Evolutionary conservation across 2,797 vertebrate genomes (phyloP).

Genomic region (Acanthurus lineatus): DNA sequence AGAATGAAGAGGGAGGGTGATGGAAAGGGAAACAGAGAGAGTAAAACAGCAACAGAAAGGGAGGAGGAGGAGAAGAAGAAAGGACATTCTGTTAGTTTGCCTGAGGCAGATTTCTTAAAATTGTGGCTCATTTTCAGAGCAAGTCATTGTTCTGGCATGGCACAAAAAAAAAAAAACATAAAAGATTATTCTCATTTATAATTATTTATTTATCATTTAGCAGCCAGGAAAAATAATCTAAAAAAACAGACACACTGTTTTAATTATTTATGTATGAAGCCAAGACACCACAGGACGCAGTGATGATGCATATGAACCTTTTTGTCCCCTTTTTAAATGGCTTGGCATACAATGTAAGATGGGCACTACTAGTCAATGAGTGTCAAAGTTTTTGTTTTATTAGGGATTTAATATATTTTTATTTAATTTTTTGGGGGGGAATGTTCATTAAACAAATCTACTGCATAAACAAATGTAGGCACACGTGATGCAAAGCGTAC

Average conservation of each 20-base stretch:
- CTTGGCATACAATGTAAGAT: neutral
- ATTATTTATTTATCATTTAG: constrained; percentile 15
- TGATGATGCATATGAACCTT: constrained; percentile 11
- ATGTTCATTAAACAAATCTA: neutral
- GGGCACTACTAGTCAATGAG: too few species aligned
- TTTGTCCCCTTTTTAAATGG: neutral
- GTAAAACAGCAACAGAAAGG: constrained; percentile 2
- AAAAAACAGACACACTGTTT: constrained; percentile 1
- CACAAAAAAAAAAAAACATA: neutral
- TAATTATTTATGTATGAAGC: neutral
- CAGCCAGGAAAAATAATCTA: neutral
- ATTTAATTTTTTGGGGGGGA: neutral
- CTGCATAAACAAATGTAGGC: neutral
- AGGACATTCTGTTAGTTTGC: constrained; percentile 36
- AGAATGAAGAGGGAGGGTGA: constrained; percentile 11
- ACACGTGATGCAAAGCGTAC: neutral
- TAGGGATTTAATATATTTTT: neutral
- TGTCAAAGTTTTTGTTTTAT: neutral
- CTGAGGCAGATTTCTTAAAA: constrained; percentile 41
- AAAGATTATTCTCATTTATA: too few species aligned
- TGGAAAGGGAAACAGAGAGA: constrained; percentile 5
- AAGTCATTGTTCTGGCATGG: constrained; percentile 40
- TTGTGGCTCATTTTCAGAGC: constrained; percentile 47
- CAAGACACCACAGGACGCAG: constrained; percentile 8
- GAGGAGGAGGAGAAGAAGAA: constrained; percentile 7